phyloP scores from a whole-genome alignment of 2,888 invertebrate species.

The Drosophila borealis region DNA sequence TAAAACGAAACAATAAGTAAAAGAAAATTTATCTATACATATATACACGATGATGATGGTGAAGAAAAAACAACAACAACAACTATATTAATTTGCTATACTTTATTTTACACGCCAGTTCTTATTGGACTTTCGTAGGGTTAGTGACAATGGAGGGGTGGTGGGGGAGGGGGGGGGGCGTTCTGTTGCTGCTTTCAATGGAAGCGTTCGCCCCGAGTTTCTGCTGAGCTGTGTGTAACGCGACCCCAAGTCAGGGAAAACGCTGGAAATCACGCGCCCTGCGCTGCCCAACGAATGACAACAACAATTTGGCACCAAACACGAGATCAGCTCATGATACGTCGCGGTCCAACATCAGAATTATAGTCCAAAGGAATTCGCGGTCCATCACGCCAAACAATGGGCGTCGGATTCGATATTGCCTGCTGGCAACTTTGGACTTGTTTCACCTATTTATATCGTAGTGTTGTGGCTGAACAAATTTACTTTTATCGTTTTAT shows the following conservation, averaged over 20 bases:
- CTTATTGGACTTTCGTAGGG: background rate
- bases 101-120: conserved; percentile 23
- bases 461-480: background rate
- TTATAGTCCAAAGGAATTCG: conserved; percentile 12
- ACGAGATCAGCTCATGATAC: conserved; percentile 53
- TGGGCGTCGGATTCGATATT: background rate
- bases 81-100: conserved; percentile 12
- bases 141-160: too few species aligned
- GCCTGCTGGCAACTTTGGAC: conserved; percentile 2
- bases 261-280: conserved; percentile 52
- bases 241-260: conserved; percentile 40
- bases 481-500: background rate
- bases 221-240: conserved; percentile 61
- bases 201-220: conserved; percentile 42
- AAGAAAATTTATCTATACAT: conserved; percentile 18
- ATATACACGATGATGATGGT: conserved; percentile 1
- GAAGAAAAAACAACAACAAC: conserved; percentile 31
- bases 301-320: conserved; percentile 13
- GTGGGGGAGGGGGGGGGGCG: background rate
- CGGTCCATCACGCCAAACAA: background rate
- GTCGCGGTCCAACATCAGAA: conserved; percentile 20
- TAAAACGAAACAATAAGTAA: conserved; percentile 49
- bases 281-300: conserved; percentile 34
- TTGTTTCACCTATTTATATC: background rate
- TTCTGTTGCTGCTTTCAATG: conserved; percentile 65